phyloP scores from a whole-genome alignment of 2,888 invertebrate genomes.

The Formica aserva region DNA sequence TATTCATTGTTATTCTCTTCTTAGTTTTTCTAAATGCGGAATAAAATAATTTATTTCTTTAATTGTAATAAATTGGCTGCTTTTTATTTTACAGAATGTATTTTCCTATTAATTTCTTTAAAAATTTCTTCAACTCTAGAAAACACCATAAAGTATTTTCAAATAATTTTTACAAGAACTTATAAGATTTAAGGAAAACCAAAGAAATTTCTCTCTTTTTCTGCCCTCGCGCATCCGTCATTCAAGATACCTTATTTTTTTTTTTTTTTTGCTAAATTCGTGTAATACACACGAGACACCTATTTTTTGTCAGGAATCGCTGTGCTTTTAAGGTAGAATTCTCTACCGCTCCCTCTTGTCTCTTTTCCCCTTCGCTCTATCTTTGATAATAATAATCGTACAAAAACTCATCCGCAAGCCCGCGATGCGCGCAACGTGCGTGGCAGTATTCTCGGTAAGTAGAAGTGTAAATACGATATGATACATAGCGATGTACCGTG shows the following conservation, averaged over 20 bases:
- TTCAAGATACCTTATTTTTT: constrained; percentile 6
- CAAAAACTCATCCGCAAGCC: constrained; percentile 71
- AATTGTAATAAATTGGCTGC: background rate
- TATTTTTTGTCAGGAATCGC: background rate
- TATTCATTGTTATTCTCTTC: background rate
- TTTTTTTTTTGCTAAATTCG: background rate
- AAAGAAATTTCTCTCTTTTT: background rate
- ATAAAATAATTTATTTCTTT: background rate
- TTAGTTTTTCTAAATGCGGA: background rate
- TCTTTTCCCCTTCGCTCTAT: background rate
- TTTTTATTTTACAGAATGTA: background rate
- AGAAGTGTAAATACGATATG: constrained; percentile 74
- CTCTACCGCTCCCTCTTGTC: background rate
- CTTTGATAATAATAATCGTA: constrained; percentile 66
- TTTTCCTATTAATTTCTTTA: background rate
- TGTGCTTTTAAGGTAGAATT: background rate
- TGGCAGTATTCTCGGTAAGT: constrained; percentile 81
- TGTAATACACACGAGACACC: background rate
- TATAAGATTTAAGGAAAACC: background rate
- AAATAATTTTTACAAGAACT: background rate
- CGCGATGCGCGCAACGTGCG: constrained; percentile 65
- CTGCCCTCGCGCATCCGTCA: constrained; percentile 2
- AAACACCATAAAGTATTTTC: background rate
- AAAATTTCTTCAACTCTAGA: background rate
- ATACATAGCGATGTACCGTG: constrained; percentile 66